Percentiles rank a stretch among this genome's conserved stretches.
Evolutionary conservation across 1,140 invertebrate genomes (phyloP).

Genomic region (Formica selysi): DNA sequence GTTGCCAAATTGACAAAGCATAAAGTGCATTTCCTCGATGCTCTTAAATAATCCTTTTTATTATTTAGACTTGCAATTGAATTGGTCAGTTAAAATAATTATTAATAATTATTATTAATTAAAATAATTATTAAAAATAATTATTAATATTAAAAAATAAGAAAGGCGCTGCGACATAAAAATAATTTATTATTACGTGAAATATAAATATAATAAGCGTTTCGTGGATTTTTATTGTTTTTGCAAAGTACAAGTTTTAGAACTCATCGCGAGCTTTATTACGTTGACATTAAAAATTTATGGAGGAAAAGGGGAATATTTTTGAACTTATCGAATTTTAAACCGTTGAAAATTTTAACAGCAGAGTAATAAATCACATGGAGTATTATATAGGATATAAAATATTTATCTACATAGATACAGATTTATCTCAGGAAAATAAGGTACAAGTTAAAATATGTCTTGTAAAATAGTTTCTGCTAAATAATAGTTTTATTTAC

Average conservation of each 20-base stretch:
- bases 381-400: neutral
- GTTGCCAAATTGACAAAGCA: conserved; percentile 44
- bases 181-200: neutral
- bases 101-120: no score
- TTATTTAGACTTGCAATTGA: neutral
- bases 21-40: neutral
- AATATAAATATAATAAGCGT: neutral
- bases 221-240: neutral
- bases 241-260: neutral
- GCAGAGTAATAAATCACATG: no score
- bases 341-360: neutral
- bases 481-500: neutral
- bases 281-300: neutral
- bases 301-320: neutral
- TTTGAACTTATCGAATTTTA: neutral
- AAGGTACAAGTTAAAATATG: conserved; percentile 7
- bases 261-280: neutral
- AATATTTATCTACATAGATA: neutral
- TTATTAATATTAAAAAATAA: neutral
- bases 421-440: neutral
- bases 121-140: no score
- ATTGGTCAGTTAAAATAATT: no score
- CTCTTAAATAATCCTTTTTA: neutral
- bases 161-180: neutral
- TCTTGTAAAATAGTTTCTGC: neutral